Evolutionary conservation across 2,797 vertebrate species (phyloP), one percentile per base, ranked within the genome.

Genomic region (Ctenochaetus hawaiiensis): DNA sequence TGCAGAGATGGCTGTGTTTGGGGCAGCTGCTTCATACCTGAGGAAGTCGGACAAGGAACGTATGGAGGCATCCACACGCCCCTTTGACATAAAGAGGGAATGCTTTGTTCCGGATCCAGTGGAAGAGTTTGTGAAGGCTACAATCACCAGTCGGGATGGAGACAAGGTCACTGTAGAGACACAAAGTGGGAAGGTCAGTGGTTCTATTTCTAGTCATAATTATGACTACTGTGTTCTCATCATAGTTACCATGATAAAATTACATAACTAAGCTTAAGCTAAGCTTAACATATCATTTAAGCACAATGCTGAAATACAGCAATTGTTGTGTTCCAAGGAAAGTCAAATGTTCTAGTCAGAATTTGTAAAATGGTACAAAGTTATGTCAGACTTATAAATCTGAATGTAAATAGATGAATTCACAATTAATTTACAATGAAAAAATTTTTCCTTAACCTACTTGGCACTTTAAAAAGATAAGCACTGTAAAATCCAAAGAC

Each of bases 61-160:
- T 14, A 78, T 97, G 39, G 96, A 97, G 68, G 96, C 95, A 16
- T 97, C 97, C 75, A 98, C 96, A 17, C 95, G 96, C 48, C 89
- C 90, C n/a, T 98, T 98, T 0, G 97, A 98, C 90, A 93, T 97
- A 93, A 98, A 98, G 93, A 97, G 96, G 83, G 95, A 97, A 6
- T 96, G 97, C 63, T 98, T 96, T 0, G 96, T 97, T 23, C 95
- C 95, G 0, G 96, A 97, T 69, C 5, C 91, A 68, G 96, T 95
- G 4, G 95, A 96, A 49, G 97, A 97, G 80, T 97, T 77, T 0
- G 93, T 97, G 69, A 97, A 97, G 82, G 97, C 95, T 73, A 94
- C 94, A 44, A 70, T 98, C 10, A 0, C 59, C 78, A 96, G 94
- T 80, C 95, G 95, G 18, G 97, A 98, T 1, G 96, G 96, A 23